Base-by-base conservation (phyloP, 2,888 invertebrate species). In the Archips xylosteana region DNA sequence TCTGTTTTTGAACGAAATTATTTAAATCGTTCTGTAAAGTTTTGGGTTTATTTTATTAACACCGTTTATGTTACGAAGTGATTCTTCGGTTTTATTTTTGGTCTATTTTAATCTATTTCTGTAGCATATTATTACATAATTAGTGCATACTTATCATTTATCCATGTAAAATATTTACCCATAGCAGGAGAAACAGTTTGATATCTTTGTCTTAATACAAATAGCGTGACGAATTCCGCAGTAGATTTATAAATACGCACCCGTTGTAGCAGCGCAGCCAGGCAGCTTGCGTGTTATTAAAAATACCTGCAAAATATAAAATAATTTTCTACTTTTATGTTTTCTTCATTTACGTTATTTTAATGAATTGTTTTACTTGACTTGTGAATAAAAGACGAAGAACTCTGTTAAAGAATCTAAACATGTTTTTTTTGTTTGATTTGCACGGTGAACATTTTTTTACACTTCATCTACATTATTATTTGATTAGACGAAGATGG, bases 251-350 rank as follows among this genome's bases (percentile, higher is more conserved):
- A 54, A 39, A 63, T 45, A 80, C 89, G 86, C 82, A 92, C 92
- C 87, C 88, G 71, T 86, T 88, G 75, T 89, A 92, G 81, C 91
- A 92, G 75, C 89, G 82, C 66, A 92, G 80, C 83, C 80, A 88
- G 8, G 91, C 92, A 2, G 85, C 83, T 39, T 78, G 75, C 57
- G 85, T 76, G 34, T 76, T 61, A 62, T 84, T 80, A 13, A 82
- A 70, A 13, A 81, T 64, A 81, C 81, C 90, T 87, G 83, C 42
- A 78, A 81, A 62, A 64, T n/a, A 39, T 45, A 42, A 39, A 39
- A 42, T 65, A 51, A 36, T 65, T 36, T 5, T 49, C 8, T 13
- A n/a, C 8, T 36, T 15, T 10, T 42, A n/a, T 13, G 49, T 49
- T 49, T 49, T 49, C 49, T 49, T 49, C 13, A n/a, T 49, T 5